Evolutionary conservation across 2,797 vertebrate species (phyloP).

Genomic region (Brachyalestes nurse): DNA sequence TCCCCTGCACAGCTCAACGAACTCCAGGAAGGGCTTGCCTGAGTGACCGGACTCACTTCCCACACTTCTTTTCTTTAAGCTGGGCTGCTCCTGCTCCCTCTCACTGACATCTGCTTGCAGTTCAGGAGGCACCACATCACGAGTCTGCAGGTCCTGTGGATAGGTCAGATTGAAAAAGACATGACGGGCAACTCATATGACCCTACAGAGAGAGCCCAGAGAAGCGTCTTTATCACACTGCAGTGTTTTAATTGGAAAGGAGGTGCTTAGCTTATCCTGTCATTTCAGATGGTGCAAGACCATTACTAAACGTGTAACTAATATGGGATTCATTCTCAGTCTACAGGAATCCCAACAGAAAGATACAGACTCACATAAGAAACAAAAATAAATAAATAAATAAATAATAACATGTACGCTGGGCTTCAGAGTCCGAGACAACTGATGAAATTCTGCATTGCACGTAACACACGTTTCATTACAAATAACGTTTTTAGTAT

Average conservation of each 20-base stretch:
- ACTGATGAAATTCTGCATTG: too few species aligned
- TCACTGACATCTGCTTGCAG: not conserved
- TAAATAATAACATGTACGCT: too few species aligned
- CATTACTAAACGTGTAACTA: not conserved
- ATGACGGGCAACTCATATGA: not conserved
- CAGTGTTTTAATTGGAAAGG: not conserved
- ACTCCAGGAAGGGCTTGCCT: conserved; percentile 58
- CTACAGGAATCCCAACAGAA: not conserved
- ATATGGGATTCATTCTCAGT: not conserved
- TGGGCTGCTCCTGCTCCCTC: conserved; percentile 37
- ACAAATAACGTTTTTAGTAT: too few species aligned
- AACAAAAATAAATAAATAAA: too few species aligned
- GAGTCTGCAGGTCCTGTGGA: conserved; percentile 60
- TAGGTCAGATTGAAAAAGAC: conserved; percentile 22
- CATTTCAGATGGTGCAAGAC: not conserved
- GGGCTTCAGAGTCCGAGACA: too few species aligned
- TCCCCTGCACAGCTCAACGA: not conserved
- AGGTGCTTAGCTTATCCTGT: conserved; percentile 3
- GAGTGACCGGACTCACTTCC: conserved; percentile 43
- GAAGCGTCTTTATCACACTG: not conserved
- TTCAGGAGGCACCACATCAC: not conserved
- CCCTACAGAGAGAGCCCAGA: not conserved
- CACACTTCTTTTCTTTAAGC: conserved; percentile 63
- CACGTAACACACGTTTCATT: too few species aligned
- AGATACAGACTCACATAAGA: not conserved